These are phyloP conservation scores for Halyomorpha halys DNA, from an alignment of 1,140 invertebrate genomes.

Conservation along the genomic window DNA sequence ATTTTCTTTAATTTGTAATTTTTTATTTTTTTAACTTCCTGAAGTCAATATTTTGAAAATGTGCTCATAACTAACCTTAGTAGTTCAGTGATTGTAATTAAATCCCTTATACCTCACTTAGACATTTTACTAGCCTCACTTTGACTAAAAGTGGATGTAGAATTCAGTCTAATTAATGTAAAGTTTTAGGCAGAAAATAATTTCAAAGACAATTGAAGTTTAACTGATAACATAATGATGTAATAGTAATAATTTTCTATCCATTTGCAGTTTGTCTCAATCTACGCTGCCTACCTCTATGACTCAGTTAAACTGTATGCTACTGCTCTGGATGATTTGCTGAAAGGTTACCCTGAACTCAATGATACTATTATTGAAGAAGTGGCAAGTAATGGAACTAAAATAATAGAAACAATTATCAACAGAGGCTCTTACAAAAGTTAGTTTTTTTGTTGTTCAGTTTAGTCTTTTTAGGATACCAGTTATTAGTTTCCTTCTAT, in stretches of 20 bases:
- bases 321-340: conserved; percentile 62
- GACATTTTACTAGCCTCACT: too few relatives aligned
- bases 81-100: too few relatives aligned
- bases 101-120: too few relatives aligned
- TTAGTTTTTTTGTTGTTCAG: conserved; percentile 42
- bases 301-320: conserved; percentile 91
- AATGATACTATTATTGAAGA: conserved; percentile 50
- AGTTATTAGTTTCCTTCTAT: neutral
- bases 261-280: conserved; percentile 63
- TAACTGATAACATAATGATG: too few relatives aligned
- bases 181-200: too few relatives aligned
- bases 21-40: too few relatives aligned
- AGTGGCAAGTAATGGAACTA: conserved; percentile 63
- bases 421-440: conserved; percentile 65
- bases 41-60: too few relatives aligned
- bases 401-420: conserved; percentile 69
- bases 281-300: conserved; percentile 91
- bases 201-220: too few relatives aligned
- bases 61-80: too few relatives aligned
- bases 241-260: neutral
- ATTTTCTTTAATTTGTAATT: too few relatives aligned
- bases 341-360: conserved; percentile 44
- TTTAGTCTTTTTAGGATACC: neutral
- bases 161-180: too few relatives aligned
- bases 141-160: too few relatives aligned